Conservation (phyloP, 1,140 invertebrate species). For the Prorops nasuta region DNA sequence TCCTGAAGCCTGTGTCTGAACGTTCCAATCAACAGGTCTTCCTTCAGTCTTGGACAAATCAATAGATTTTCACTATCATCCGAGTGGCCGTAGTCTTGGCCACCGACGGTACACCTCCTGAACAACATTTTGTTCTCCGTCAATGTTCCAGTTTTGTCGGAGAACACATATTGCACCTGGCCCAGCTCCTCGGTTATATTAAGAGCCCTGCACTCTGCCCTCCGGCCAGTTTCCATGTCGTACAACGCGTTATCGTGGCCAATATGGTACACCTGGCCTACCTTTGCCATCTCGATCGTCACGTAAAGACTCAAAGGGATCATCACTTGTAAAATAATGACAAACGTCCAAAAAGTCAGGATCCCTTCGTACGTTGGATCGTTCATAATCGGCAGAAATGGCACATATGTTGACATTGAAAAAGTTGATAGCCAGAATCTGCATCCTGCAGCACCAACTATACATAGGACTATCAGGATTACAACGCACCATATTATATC, state of each 20-base stretch:
- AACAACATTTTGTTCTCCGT: conserved; percentile 99
- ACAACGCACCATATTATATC: conserved; percentile 97
- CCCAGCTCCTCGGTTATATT: conserved; percentile 98
- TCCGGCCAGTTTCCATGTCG: conserved; percentile 78
- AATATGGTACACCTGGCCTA: conserved; percentile 94
- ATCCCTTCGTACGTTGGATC: conserved; percentile 77
- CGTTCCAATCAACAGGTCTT: conserved; percentile 62
- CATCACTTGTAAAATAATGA: conserved; percentile 95
- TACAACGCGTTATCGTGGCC: conserved; percentile 86
- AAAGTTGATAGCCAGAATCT: conserved; percentile 77
- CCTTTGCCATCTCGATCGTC: conserved; percentile 94
- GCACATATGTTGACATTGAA: conserved; percentile 52
- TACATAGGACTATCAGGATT: conserved; percentile 86
- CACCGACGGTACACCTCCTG: conserved; percentile 82
- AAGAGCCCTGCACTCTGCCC: conserved; percentile 90
- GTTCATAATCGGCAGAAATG: conserved; percentile 62
- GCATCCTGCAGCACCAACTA: conserved; percentile 86
- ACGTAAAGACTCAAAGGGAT: conserved; percentile 97
- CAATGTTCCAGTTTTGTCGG: conserved; percentile 95
- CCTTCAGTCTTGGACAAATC: conserved; percentile 66
- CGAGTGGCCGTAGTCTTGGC: conserved; percentile 84
- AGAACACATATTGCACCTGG: conserved; percentile 94
- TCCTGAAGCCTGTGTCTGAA: conserved; percentile 71
- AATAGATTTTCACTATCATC: conserved; percentile 63
- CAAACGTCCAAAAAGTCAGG: conserved; percentile 91